These are phyloP conservation scores for Percopsis omiscomaycus DNA, from an alignment of 2,797 vertebrate species.

Conservation along the genomic window DNA sequence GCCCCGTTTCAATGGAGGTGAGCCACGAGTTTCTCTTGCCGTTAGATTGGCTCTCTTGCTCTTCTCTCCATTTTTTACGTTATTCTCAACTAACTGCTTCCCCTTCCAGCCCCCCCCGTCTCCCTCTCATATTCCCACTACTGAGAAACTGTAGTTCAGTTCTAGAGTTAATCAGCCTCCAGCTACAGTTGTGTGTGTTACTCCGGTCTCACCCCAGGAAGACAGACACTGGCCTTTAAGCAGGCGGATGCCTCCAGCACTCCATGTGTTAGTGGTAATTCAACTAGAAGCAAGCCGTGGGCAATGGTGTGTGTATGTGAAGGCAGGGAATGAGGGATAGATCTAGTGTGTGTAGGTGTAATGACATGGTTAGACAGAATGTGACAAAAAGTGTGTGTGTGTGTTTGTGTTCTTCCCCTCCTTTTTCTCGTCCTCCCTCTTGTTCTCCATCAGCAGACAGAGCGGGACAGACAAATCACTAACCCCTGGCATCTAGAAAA, in stretches of 20 bases:
- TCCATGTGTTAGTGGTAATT: slow-evolving; percentile 37
- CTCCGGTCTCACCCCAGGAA: slow-evolving; percentile 42
- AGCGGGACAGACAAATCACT: slow-evolving; percentile 50
- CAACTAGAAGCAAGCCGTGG: slow-evolving; percentile 45
- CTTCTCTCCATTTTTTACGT: neutral
- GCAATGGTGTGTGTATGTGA: slow-evolving; percentile 31
- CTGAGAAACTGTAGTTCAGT: neutral
- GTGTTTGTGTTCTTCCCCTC: slow-evolving; percentile 15
- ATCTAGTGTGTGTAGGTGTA: neutral
- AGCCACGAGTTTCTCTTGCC: slow-evolving; percentile 24
- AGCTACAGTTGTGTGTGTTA: slow-evolving; percentile 34
- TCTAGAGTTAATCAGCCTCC: slow-evolving; percentile 19
- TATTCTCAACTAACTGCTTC: neutral
- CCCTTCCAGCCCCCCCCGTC: neutral
- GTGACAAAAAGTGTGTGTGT: neutral
- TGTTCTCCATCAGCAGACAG: slow-evolving; percentile 47
- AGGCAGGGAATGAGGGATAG: neutral
- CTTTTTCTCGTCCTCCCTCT: slow-evolving; percentile 38
- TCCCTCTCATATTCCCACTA: neutral
- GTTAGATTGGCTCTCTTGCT: neutral
- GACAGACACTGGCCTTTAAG: slow-evolving; percentile 38
- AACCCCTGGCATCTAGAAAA: slow-evolving; percentile 57
- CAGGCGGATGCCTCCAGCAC: slow-evolving; percentile 45
- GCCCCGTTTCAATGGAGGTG: slow-evolving; percentile 73
- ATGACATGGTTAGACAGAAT: neutral